A percentile compares a stretch with the other conserved stretches of the same genome.
These are phyloP conservation scores for Clarias pachynema DNA, from an alignment of 2,797 vertebrate species.

Conservation along the genomic window DNA sequence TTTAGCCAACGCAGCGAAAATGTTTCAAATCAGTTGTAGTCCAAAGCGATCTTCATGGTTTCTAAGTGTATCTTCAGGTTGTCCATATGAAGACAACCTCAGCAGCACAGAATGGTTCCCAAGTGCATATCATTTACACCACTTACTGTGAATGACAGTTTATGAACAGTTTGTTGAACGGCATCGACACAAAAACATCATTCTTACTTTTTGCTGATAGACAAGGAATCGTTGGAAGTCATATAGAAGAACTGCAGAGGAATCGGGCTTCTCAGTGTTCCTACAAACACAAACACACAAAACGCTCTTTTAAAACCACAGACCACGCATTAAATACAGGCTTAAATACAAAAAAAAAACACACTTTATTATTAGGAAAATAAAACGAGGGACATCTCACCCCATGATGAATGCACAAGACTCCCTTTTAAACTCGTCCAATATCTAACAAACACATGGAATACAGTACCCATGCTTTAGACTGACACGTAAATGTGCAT, in stretches of 20 bases:
- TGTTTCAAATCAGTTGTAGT: too few relatives aligned
- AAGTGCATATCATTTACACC: too few relatives aligned
- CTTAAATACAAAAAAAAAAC: neutral
- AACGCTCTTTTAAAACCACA: conserved; percentile 31
- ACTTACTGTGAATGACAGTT: neutral
- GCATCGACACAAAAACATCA: neutral
- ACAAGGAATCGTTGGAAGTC: conserved; percentile 94
- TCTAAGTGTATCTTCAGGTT: too few relatives aligned
- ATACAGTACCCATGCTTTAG: neutral
- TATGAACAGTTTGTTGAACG: neutral
- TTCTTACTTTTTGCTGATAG: conserved; percentile 87
- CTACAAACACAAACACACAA: conserved; percentile 67
- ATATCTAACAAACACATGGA: conserved; percentile 75
- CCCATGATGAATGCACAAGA: conserved; percentile 92
- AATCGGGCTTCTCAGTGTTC: conserved; percentile 88
- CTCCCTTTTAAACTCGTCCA: conserved; percentile 94
- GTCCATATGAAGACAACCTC: too few relatives aligned
- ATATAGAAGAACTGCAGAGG: conserved; percentile 84
- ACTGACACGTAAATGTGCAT: neutral
- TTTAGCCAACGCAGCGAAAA: too few relatives aligned
- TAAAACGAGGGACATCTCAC: conserved; percentile 69
- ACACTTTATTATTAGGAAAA: neutral
- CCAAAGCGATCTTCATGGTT: too few relatives aligned
- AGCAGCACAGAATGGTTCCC: too few relatives aligned
- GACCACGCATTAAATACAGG: neutral